Evolutionary conservation across 1,140 invertebrate species (phyloP).

Genomic region (Doryteuthis pealeii): DNA sequence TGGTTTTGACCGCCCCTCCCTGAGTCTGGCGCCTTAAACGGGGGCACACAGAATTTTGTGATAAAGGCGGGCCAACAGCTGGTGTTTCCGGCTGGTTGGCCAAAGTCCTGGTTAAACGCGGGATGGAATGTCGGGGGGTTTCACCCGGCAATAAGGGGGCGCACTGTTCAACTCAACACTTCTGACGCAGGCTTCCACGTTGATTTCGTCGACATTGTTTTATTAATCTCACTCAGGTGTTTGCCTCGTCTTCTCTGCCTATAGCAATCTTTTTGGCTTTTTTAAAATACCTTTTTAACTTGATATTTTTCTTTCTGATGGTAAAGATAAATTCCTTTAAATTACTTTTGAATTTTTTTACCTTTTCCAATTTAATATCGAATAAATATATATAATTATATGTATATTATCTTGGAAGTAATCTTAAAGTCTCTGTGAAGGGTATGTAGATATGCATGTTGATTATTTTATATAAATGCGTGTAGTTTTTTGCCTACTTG

Average conservation of each 20-base stretch:
- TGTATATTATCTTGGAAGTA: too few species aligned
- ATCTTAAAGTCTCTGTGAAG: too few species aligned
- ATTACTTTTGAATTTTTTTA: too few species aligned
- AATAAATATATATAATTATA: too few species aligned
- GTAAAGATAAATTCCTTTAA: too few species aligned
- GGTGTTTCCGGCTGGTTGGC: background rate
- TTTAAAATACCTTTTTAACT: too few species aligned
- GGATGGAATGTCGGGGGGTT: background rate
- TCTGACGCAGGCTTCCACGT: background rate
- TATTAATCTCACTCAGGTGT: background rate
- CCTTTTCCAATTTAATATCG: too few species aligned
- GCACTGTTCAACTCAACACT: background rate
- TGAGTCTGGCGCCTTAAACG: background rate
- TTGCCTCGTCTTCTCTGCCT: background rate
- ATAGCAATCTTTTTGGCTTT: background rate
- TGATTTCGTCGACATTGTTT: background rate
- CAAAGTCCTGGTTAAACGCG: background rate
- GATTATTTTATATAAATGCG: too few species aligned
- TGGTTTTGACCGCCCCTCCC: background rate
- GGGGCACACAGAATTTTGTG: background rate
- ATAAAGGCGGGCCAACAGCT: background rate
- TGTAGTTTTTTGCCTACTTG: too few species aligned
- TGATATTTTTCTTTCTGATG: too few species aligned
- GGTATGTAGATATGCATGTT: too few species aligned
- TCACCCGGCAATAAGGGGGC: background rate